Evolutionary conservation across 1,140 invertebrate species (phyloP).

Genomic region (Drosophila nikananu): DNA sequence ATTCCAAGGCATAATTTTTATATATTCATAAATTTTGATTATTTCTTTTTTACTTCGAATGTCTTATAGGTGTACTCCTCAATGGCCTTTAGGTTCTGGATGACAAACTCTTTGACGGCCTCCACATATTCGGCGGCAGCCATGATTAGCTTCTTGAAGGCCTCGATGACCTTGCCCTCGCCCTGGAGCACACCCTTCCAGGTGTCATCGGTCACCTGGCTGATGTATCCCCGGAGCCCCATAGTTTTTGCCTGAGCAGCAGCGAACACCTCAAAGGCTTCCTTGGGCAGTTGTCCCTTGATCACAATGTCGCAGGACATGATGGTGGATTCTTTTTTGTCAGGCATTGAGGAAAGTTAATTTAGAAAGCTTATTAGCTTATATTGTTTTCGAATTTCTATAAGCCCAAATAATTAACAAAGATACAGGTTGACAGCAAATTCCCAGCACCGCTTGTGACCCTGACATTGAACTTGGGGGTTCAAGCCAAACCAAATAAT

Average conservation of each 20-base stretch:
- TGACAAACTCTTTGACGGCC: conserved; percentile 63
- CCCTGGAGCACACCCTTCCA: conserved; percentile 60
- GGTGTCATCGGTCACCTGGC: conserved; percentile 20
- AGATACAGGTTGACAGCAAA: conserved; percentile 17
- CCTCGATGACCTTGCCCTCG: conserved; percentile 58
- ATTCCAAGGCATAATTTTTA: too few species aligned
- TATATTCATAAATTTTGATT: neutral
- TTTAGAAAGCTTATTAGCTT: conserved; percentile 3
- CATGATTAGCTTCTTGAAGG: conserved; percentile 51
- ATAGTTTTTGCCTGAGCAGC: conserved; percentile 44
- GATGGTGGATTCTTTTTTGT: neutral
- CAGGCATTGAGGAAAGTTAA: neutral
- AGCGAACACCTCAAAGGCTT: conserved; percentile 63
- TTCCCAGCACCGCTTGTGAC: conserved; percentile 9
- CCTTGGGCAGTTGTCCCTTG: conserved; percentile 41
- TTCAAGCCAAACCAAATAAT: conserved; percentile 17
- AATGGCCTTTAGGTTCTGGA: conserved; percentile 58
- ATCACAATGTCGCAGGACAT: conserved; percentile 65
- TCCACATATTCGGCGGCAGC: conserved; percentile 56
- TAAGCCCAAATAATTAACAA: too few species aligned
- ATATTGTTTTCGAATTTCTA: too few species aligned
- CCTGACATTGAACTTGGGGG: conserved; percentile 44
- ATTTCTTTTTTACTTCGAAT: conserved; percentile 38
- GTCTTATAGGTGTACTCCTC: conserved; percentile 48
- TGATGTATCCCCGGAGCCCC: conserved; percentile 59